phyloP scores from a whole-genome alignment of 2,888 invertebrate species.

The Ptycholaimellus sp. region DNA sequence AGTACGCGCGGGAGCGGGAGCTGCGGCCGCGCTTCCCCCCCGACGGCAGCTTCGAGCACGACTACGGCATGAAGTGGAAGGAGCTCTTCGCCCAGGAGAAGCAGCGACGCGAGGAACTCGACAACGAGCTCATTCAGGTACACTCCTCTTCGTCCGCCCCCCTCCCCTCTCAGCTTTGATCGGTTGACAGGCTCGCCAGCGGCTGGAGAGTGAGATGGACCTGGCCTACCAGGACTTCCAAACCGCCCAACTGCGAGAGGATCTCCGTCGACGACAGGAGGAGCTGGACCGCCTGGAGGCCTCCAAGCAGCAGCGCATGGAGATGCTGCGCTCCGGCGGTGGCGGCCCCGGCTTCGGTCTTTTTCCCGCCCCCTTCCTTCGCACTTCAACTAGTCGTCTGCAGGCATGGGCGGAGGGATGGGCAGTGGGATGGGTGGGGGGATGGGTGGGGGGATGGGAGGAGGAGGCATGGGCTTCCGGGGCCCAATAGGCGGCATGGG shows the following conservation, averaged over 20 bases:
- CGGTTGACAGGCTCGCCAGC: slow-evolving; percentile 74
- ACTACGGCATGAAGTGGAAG: slow-evolving; percentile 90
- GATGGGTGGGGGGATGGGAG: too few species aligned
- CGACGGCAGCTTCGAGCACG: slow-evolving; percentile 64
- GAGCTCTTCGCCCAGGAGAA: slow-evolving; percentile 70
- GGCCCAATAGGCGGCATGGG: too few species aligned
- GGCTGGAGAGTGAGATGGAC: slow-evolving; percentile 86
- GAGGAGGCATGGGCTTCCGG: too few species aligned
- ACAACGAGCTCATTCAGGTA: slow-evolving; percentile 63
- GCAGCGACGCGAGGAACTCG: slow-evolving; percentile 62
- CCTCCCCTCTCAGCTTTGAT: too few species aligned
- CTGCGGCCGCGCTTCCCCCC: slow-evolving; percentile 72
- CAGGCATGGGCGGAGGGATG: too few species aligned
- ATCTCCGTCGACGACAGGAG: slow-evolving; percentile 31
- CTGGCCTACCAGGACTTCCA: slow-evolving; percentile 86
- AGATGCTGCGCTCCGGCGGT: too few species aligned
- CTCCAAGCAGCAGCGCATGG: slow-evolving; percentile 19
- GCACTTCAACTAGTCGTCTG: too few species aligned
- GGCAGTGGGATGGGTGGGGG: too few species aligned
- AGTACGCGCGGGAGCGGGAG: slow-evolving; percentile 42
- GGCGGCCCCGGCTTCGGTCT: too few species aligned
- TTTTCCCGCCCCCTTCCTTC: too few species aligned
- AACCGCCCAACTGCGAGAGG: slow-evolving; percentile 68
- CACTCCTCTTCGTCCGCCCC: too few species aligned
- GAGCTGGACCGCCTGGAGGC: slow-evolving; percentile 31